Conservation (phyloP, 2,113 vertebrate genomes). For the Chauna torquata region DNA sequence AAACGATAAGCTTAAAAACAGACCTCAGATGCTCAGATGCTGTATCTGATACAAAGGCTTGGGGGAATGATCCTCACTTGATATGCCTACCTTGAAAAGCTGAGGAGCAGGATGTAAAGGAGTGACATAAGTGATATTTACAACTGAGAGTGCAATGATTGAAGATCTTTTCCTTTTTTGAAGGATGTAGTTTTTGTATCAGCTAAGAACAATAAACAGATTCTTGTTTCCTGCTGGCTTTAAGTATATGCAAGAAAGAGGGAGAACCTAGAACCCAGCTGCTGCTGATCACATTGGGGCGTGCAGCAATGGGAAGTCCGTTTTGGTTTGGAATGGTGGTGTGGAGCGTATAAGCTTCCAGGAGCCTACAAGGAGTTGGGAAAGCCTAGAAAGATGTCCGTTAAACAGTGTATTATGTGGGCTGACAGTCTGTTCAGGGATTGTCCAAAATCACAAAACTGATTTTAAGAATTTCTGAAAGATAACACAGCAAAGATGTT, state of each 20-base stretch:
- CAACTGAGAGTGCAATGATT: background rate
- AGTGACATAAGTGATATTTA: background rate
- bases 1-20: background rate
- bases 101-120: background rate
- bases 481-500: rapidly evolving
- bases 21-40: background rate
- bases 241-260: background rate
- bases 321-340: background rate
- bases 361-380: background rate
- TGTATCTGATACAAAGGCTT: background rate
- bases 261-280: background rate
- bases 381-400: background rate
- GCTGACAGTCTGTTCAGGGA: background rate
- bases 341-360: background rate
- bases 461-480: background rate
- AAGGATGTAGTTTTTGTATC: background rate
- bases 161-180: background rate
- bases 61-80: background rate
- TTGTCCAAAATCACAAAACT: background rate
- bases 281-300: background rate
- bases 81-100: background rate
- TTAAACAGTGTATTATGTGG: background rate
- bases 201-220: background rate
- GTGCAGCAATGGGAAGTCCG: background rate
- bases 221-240: background rate